These are phyloP conservation scores for Gobiocypris rarus DNA, from an alignment of 2,113 vertebrate genomes.

Conservation along the genomic window DNA sequence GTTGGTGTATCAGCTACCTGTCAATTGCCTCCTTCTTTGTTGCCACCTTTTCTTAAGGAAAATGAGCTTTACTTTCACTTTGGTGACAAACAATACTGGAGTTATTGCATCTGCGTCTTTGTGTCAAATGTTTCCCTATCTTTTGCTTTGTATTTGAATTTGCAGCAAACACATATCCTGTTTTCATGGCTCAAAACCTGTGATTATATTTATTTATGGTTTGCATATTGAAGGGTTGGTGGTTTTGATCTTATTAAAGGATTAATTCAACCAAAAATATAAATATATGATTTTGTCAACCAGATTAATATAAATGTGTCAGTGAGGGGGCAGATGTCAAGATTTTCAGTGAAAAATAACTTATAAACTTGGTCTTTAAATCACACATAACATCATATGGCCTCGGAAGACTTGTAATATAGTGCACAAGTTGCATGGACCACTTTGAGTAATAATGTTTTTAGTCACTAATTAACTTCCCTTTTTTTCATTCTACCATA, in stretches of 20 bases:
- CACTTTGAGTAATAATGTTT: too few species aligned
- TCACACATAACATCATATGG: too few species aligned
- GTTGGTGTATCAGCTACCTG: slow-evolving; percentile 48
- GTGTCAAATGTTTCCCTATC: slow-evolving; percentile 1
- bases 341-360: too few species aligned
- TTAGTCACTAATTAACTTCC: too few species aligned
- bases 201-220: slow-evolving; percentile 40
- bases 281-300: too few species aligned
- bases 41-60: slow-evolving; percentile 43
- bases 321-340: too few species aligned
- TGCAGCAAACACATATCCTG: neutral
- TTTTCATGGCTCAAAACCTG: slow-evolving; percentile 20
- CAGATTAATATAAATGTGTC: too few species aligned
- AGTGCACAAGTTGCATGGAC: too few species aligned
- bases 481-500: neutral
- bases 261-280: neutral
- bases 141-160: slow-evolving; percentile 22
- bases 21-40: slow-evolving; percentile 45
- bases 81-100: slow-evolving; percentile 8
- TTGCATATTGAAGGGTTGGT: neutral
- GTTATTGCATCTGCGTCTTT: slow-evolving; percentile 1
- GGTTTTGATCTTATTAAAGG: slow-evolving; percentile 21
- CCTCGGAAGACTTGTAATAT: too few species aligned
- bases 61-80: slow-evolving; percentile 54
- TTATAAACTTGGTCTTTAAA: too few species aligned